Percentiles rank a stretch among this genome's conserved stretches.
Evolutionary conservation across 2,113 vertebrate species (phyloP).

Genomic region (Dendropsophus ebraccatus): DNA sequence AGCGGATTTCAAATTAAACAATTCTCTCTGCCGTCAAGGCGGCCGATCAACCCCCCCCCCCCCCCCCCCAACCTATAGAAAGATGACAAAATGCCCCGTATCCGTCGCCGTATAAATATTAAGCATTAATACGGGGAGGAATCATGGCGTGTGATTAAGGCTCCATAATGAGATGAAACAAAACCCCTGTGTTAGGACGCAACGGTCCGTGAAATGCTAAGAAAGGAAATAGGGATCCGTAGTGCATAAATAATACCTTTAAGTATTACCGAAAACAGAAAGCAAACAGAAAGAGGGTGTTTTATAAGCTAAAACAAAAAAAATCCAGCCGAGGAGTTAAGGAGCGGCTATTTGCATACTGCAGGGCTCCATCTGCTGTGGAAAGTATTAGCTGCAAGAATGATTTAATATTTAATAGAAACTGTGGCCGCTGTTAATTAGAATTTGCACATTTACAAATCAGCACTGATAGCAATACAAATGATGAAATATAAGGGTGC

Average conservation of each 20-base stretch:
- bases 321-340: slow-evolving; percentile 84
- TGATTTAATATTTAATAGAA: slow-evolving; percentile 99
- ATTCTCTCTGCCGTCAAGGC: slow-evolving; percentile 66
- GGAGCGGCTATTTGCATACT: slow-evolving; percentile 88
- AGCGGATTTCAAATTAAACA: slow-evolving; percentile 81
- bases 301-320: slow-evolving; percentile 79
- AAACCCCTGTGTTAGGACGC: slow-evolving; percentile 75
- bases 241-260: slow-evolving; percentile 92
- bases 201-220: slow-evolving; percentile 83
- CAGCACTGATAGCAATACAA: slow-evolving; percentile 99
- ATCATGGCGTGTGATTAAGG: slow-evolving; percentile 82
- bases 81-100: slow-evolving; percentile 69
- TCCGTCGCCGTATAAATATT: slow-evolving; percentile 75
- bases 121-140: slow-evolving; percentile 75
- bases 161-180: slow-evolving; percentile 87
- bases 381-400: slow-evolving; percentile 90
- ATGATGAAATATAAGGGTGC: slow-evolving; percentile 99
- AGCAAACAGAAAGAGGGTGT: slow-evolving; percentile 72
- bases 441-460: slow-evolving; percentile 99
- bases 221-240: slow-evolving; percentile 76
- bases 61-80: slow-evolving; percentile 73
- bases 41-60: slow-evolving; percentile 59
- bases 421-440: slow-evolving; percentile 96
- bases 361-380: slow-evolving; percentile 93
- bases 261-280: slow-evolving; percentile 80